Evolutionary conservation across 2,888 invertebrate genomes (phyloP).

Genomic region (Autographa pulchrina): DNA sequence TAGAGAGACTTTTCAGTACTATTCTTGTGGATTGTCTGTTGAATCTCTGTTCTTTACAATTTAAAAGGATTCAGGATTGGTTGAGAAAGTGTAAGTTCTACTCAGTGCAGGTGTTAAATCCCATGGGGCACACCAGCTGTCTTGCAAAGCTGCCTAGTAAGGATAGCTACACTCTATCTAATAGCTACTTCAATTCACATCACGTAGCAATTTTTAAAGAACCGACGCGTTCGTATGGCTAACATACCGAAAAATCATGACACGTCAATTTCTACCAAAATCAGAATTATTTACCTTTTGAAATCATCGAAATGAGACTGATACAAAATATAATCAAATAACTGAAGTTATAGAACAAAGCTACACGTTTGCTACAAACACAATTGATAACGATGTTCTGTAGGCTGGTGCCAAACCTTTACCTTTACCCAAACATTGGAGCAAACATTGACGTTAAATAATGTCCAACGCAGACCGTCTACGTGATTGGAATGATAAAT

Average conservation of each 20-base stretch:
- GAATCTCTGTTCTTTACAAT: too few relatives aligned
- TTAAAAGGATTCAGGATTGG: too few relatives aligned
- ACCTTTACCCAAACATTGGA: constrained; percentile 3
- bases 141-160: too few relatives aligned
- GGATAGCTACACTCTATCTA: background rate
- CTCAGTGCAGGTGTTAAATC: too few relatives aligned
- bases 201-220: constrained; percentile 12
- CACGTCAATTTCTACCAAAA: constrained; percentile 44
- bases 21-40: too few relatives aligned
- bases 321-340: constrained; percentile 45
- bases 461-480: constrained; percentile 1
- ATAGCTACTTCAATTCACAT: constrained; percentile 7
- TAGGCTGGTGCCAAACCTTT: background rate
- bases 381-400: background rate
- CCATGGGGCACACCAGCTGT: too few relatives aligned
- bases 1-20: too few relatives aligned
- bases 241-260: constrained; percentile 35
- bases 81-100: too few relatives aligned
- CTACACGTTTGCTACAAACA: background rate
- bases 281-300: constrained; percentile 40
- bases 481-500: constrained; percentile 1
- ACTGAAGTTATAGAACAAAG: constrained; percentile 16
- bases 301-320: constrained; percentile 36
- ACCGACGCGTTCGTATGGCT: constrained; percentile 9
- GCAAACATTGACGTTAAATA: constrained; percentile 1